Conservation (phyloP, 2,797 vertebrate species). For the Lithobates sylvaticus region DNA sequence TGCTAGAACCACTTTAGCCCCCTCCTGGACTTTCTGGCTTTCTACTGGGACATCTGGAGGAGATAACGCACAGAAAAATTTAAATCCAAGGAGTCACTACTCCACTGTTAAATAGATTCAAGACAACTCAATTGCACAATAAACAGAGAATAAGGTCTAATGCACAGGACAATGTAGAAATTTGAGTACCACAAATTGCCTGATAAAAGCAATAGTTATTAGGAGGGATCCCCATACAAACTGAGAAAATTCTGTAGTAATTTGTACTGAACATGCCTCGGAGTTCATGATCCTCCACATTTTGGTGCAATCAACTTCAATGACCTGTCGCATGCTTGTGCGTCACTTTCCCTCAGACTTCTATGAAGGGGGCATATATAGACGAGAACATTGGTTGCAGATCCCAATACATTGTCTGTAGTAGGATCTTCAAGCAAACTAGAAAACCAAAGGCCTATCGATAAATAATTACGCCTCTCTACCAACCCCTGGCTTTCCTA, state of each 20-base stretch:
- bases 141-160: too few species aligned
- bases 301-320: neutral
- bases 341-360: too few species aligned
- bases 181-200: neutral
- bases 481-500: neutral
- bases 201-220: neutral
- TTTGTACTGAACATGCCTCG: too few species aligned
- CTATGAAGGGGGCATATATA: neutral
- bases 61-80: neutral
- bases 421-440: neutral
- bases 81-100: neutral
- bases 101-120: neutral
- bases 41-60: slow-evolving; percentile 78
- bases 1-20: slow-evolving; percentile 67
- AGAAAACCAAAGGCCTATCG: neutral
- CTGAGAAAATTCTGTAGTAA: neutral
- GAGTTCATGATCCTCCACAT: neutral
- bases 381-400: neutral
- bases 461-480: too few species aligned
- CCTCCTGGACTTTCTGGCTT: slow-evolving; percentile 60
- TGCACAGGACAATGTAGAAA: neutral
- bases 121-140: neutral
- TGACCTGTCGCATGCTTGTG: neutral
- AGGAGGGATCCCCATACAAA: neutral
- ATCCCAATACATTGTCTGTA: neutral